A percentile compares a stretch with the other conserved stretches of the same genome.
phyloP scores from a whole-genome alignment of 2,888 invertebrate genomes.

The Thymelicus sylvestris region DNA sequence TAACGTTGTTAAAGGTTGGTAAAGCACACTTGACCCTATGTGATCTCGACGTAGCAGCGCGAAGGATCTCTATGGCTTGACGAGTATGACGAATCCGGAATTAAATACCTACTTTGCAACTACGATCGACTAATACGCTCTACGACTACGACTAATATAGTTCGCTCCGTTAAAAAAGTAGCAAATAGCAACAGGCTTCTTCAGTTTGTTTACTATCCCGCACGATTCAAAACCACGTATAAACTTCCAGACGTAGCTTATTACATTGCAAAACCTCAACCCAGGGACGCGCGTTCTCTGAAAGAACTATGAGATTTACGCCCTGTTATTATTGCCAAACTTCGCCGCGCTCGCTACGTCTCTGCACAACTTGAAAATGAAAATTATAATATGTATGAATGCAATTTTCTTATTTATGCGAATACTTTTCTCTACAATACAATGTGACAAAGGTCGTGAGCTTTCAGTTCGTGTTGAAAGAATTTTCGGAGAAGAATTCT shows the following conservation, averaged over 20 bases:
- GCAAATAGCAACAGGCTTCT: no score
- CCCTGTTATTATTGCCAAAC: conserved; percentile 41
- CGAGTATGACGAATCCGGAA: no score
- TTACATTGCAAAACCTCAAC: conserved; percentile 23
- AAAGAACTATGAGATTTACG: conserved; percentile 38
- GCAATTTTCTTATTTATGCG: conserved; percentile 38
- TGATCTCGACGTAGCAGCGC: no score
- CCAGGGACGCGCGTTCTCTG: conserved; percentile 26
- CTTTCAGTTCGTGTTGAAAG: conserved; percentile 16
- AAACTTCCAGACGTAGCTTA: conserved; percentile 22
- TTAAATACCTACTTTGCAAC: no score
- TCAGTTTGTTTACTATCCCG: no score
- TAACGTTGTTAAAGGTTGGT: no score
- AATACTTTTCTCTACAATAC: conserved; percentile 23
- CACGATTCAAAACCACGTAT: neutral
- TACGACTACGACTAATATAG: no score
- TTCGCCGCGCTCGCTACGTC: conserved; percentile 39
- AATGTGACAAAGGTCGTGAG: conserved; percentile 24
- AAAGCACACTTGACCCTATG: no score
- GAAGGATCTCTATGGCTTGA: no score
- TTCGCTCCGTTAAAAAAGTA: no score
- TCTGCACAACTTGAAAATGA: conserved; percentile 40
- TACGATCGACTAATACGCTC: no score
- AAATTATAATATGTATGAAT: conserved; percentile 42
- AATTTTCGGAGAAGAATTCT: conserved; percentile 8